A percentile compares a stretch with the other conserved stretches of the same genome.
These are phyloP conservation scores for Remorina albescens DNA, from an alignment of 2,797 vertebrate species.

Conservation along the genomic window DNA sequence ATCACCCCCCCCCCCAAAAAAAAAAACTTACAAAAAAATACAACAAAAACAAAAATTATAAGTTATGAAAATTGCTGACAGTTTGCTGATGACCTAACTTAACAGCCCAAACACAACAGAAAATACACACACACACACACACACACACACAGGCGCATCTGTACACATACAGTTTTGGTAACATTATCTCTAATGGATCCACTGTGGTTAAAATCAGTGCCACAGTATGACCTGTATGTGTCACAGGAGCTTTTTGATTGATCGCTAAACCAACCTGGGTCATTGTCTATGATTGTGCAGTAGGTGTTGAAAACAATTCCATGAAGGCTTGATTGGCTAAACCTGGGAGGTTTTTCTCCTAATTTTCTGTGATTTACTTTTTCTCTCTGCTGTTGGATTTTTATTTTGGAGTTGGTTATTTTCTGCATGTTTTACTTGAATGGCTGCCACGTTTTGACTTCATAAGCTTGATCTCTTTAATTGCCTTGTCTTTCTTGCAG, in stretches of 20 bases:
- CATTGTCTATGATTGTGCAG: conserved; percentile 81
- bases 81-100: conserved; percentile 30
- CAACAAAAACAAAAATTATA: too few species aligned
- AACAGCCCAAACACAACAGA: conserved; percentile 46
- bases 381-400: conserved; percentile 67
- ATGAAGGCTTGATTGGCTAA: conserved; percentile 66
- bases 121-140: not conserved
- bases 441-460: conserved; percentile 94
- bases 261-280: conserved; percentile 77
- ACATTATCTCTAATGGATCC: conserved; percentile 58
- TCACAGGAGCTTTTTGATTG: conserved; percentile 56
- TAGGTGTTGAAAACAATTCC: conserved; percentile 72
- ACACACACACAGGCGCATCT: not conserved
- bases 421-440: conserved; percentile 98
- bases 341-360: conserved; percentile 56
- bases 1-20: not conserved
- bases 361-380: conserved; percentile 64
- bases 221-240: conserved; percentile 65
- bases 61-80: conserved; percentile 21
- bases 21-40: too few species aligned
- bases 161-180: conserved; percentile 40
- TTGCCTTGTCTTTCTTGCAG: conserved; percentile 78
- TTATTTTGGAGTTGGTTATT: conserved; percentile 71
- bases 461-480: conserved; percentile 88
- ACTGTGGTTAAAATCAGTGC: conserved; percentile 63